Evolutionary conservation across 2,113 vertebrate genomes (phyloP), one percentile per base, ranked within the genome.

Genomic region (Pyrgilauda ruficollis): DNA sequence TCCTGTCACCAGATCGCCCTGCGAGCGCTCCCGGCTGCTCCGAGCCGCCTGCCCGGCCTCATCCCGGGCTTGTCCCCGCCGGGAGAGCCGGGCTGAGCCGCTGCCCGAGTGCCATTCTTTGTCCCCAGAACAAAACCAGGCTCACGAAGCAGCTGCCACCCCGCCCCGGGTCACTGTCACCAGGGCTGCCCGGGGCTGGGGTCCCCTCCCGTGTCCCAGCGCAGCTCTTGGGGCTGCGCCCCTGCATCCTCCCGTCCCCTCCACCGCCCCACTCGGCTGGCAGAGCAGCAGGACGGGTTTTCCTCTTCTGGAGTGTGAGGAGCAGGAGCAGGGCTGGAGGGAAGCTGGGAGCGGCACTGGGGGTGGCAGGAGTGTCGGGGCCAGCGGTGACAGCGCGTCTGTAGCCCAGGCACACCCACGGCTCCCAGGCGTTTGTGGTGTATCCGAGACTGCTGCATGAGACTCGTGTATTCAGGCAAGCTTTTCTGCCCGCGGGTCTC

Each of bases 211-310:
- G 6, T n/a, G 78, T 49, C 49, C 24, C 50, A 16, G 16, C 53
- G 1, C 0, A 6, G 75, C 2, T 27, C 35, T 0, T 1, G 39
- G 35, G 0, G 7, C 76, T 80, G 62, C 9, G 0, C 15, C 76
- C 15, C 61, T 3, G 3, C 53, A 55, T 7, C 0, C 0, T 3
- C 47, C 55, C 0, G 22, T 28, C 11, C 20, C 1, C 16, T 10
- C 52, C 43, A 13, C 4, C 12, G 43, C 27, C 14, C 5, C 0
- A 2, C 17, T 17, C 0, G 56, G 33, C 56, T 37, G 2, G 3
- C 16, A 33, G 43, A n/a, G 84, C 49, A 5, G 19, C 39, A 4
- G 27, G n/a, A 9, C 11, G 46, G 66, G 43, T 76, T 46, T 4
- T 17, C 39, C 44, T 44, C 17, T 7, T 3, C 39, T 10, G 61